Percentiles rank a stretch among this genome's conserved stretches.
phyloP scores from a whole-genome alignment of 2,888 invertebrate genomes.

The Stenurella melanura region DNA sequence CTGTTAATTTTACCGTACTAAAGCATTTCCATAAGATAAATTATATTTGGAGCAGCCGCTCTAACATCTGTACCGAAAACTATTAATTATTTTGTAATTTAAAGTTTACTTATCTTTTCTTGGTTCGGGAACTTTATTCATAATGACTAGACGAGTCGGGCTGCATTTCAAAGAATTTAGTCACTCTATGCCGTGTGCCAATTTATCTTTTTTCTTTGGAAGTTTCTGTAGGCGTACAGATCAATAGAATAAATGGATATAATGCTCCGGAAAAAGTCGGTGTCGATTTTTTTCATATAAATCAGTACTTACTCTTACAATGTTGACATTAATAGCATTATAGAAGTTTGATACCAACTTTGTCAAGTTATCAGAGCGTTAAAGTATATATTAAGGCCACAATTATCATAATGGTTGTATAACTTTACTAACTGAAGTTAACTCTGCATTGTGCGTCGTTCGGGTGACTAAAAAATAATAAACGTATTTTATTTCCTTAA shows the following conservation, averaged over 20 bases:
- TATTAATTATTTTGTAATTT: slow-evolving; percentile 36
- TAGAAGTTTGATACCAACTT: neutral
- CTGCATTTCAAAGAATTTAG: slow-evolving; percentile 23
- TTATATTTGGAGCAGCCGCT: slow-evolving; percentile 22
- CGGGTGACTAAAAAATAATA: too few relatives aligned
- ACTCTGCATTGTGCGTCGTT: too few relatives aligned
- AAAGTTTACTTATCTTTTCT: slow-evolving; percentile 26
- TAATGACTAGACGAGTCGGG: slow-evolving; percentile 5
- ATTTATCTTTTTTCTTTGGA: slow-evolving; percentile 7
- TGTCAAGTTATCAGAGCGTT: neutral
- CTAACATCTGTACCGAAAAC: slow-evolving; percentile 21
- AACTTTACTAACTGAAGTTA: too few relatives aligned
- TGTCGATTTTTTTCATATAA: neutral
- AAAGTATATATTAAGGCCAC: neutral
- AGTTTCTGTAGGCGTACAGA: slow-evolving; percentile 21
- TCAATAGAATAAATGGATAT: slow-evolving; percentile 26
- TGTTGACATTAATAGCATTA: neutral
- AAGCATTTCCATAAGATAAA: neutral
- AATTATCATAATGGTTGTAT: too few relatives aligned
- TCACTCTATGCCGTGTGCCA: neutral
- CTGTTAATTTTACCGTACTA: too few relatives aligned
- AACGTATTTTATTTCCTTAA: too few relatives aligned
- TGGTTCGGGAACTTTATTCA: slow-evolving; percentile 10
- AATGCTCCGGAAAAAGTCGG: slow-evolving; percentile 17
- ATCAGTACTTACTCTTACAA: slow-evolving; percentile 3